Base-by-base conservation (phyloP, 2,113 vertebrate genomes). In the Phaethornis superciliosus region DNA sequence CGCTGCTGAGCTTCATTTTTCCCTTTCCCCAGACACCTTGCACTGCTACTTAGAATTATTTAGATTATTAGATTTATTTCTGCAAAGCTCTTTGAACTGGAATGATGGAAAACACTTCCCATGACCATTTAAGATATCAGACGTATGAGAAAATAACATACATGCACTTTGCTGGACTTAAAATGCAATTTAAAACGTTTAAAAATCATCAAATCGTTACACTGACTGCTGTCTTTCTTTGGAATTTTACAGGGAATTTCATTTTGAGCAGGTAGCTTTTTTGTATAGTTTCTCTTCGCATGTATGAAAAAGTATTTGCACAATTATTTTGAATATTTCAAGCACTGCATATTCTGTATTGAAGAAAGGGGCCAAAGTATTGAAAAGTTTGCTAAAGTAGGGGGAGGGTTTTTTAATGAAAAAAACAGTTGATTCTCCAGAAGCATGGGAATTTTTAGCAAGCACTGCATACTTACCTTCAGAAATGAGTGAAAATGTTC, bases 391-490 rank as follows among this genome's bases (percentile, higher is more conserved):
- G 62, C 64, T 94, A 8, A 88, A 93, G 94, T 83, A 88, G 47
- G 85, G 85, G 58, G 68, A 86, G 88, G 19, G 1, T 7, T 89
- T 90, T 81, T 94, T 90, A 81, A 96, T 84, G 92, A 88, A 51
- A 95, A 83, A 79, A 93, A 83, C 89, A 95, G 85, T 93, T 93
- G 88, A 68, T 68, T 95, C 72, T 92, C 64, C 82, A 81, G 65
- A 84, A 94, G 77, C 65, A 81, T 91, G 95, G 79, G 94, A 91
- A 91, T 93, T 93, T 95, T 94, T 95, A 96, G 91, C 76, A 88
- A 85, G 65, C 49, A 20, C 21, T 67, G 58, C 54, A 75, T 1
- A 5, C 63, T 88, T 75, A 49, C 52, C 56, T 54, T 93, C 80
- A 81, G 94, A 94, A 95, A 93, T n/a, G 47, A 85, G 88, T 71